These are phyloP conservation scores for Carassius gibelio DNA, from an alignment of 2,113 vertebrate genomes.

Conservation along the genomic window DNA sequence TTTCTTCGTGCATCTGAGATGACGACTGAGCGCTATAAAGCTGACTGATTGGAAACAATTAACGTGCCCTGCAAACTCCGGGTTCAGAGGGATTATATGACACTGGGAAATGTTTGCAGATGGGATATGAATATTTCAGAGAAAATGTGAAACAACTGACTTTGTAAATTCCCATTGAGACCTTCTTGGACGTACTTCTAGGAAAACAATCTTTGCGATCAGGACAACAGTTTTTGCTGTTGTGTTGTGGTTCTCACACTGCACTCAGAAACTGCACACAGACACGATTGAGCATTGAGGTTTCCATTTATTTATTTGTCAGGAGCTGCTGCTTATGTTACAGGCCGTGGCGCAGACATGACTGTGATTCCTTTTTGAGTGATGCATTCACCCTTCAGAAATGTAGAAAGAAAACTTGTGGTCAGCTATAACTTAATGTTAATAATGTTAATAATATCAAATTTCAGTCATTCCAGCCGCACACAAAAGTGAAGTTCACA, in stretches of 20 bases:
- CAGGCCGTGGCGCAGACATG: neutral
- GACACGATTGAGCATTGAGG: conserved; percentile 25
- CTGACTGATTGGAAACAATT: conserved; percentile 29
- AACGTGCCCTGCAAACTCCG: neutral
- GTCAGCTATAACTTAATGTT: neutral
- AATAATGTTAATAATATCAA: neutral
- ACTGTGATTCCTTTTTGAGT: neutral
- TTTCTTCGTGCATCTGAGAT: conserved; percentile 45
- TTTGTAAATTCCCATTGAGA: conserved; percentile 28
- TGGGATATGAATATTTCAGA: conserved; percentile 8
- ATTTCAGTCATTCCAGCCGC: neutral
- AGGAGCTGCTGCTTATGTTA: conserved; percentile 19
- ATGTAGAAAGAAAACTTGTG: neutral
- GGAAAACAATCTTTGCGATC: conserved; percentile 7
- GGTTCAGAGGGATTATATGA: conserved; percentile 23
- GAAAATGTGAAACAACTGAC: conserved; percentile 28
- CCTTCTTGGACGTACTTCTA: neutral
- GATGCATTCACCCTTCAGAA: neutral
- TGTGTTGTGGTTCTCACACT: conserved; percentile 5
- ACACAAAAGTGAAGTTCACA: neutral
- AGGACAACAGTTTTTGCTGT: neutral
- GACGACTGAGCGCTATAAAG: conserved; percentile 35
- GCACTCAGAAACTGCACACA: neutral
- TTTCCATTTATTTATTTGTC: conserved; percentile 48
- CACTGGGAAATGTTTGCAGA: conserved; percentile 24